Evolutionary conservation across 2,113 vertebrate genomes (phyloP).

Genomic region (Nothocercus julius): DNA sequence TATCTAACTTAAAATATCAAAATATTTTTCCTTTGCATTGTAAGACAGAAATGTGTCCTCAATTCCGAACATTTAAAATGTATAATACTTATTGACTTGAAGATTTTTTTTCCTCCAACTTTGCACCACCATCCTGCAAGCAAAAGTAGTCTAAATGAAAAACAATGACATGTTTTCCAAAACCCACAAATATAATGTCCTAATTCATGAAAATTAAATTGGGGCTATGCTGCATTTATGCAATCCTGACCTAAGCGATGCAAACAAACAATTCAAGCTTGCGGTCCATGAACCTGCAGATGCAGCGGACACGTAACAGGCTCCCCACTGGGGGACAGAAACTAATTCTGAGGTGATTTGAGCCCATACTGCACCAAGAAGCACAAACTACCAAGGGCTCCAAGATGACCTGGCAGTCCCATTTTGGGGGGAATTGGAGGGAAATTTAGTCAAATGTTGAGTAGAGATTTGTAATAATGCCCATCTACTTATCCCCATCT

Average conservation of each 20-base stretch:
- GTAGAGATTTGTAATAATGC: neutral
- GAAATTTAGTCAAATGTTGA: neutral
- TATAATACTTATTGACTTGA: neutral
- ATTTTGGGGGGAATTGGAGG: neutral
- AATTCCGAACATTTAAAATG: neutral
- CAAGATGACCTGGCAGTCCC: neutral
- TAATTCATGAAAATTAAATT: neutral
- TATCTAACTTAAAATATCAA: neutral
- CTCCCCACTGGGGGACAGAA: neutral
- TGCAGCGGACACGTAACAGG: neutral
- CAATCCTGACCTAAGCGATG: neutral
- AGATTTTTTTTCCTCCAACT: neutral
- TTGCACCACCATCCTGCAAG: neutral
- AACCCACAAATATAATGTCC: neutral
- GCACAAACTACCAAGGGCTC: neutral
- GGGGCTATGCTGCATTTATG: neutral
- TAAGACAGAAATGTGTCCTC: fast-evolving
- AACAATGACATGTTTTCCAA: neutral
- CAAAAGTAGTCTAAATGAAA: neutral
- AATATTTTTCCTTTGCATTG: neutral
- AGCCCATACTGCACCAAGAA: neutral
- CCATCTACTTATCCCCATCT: neutral
- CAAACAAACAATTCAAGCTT: neutral
- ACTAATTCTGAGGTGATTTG: neutral
- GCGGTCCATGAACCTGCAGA: neutral